Conservation (phyloP, 2,888 invertebrate genomes). For the Acronicta leporina region DNA sequence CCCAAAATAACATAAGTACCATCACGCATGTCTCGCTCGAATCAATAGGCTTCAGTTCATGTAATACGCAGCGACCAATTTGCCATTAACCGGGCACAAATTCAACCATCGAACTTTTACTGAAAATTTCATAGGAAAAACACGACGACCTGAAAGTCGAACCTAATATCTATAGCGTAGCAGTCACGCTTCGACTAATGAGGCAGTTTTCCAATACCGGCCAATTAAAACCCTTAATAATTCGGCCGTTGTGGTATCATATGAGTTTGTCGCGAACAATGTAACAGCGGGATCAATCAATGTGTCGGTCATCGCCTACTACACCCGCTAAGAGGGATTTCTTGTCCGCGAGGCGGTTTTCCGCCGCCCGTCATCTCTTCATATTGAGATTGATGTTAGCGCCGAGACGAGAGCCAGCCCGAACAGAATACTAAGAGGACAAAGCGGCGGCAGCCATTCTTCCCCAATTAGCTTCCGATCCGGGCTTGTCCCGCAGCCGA, state of each 20-base stretch:
- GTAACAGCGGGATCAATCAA: constrained; percentile 77
- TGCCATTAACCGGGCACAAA: no score
- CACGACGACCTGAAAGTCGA: no score
- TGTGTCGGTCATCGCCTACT: constrained; percentile 66
- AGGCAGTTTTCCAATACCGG: no score
- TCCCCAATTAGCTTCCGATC: constrained; percentile 85
- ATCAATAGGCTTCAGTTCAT: no score
- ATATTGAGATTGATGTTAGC: constrained; percentile 88
- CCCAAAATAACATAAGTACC: no score
- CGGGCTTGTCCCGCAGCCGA: constrained; percentile 72
- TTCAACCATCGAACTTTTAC: no score
- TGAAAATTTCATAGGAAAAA: no score
- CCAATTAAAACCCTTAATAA: not conserved
- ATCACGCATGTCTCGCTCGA: no score
- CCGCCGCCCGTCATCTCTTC: constrained; percentile 83
- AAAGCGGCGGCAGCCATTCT: constrained; percentile 72
- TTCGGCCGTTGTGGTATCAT: constrained; percentile 10
- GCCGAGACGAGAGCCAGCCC: constrained; percentile 72
- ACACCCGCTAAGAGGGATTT: constrained; percentile 82
- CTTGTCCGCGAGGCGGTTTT: constrained; percentile 81
- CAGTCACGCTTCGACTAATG: no score
- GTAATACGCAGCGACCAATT: no score
- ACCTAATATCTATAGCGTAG: no score
- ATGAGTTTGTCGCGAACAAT: constrained; percentile 55
- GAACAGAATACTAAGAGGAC: constrained; percentile 84